Conservation (phyloP, 2,113 vertebrate species). For the Podarcis muralis region DNA sequence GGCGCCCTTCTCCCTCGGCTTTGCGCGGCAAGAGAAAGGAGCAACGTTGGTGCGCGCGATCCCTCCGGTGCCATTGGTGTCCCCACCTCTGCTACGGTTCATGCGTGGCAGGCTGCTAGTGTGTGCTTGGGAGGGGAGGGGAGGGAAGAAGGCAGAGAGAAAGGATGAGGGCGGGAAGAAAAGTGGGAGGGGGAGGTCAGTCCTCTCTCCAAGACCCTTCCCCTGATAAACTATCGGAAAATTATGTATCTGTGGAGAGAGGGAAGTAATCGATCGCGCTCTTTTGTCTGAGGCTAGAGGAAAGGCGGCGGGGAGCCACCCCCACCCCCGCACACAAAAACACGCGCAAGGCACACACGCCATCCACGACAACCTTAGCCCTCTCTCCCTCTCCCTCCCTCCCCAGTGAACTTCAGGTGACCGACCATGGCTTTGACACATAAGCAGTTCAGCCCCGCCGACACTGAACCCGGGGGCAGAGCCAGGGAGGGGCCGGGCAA, state of each 20-base stretch:
- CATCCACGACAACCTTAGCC: slow-evolving; percentile 78
- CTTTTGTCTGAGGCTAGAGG: slow-evolving; percentile 81
- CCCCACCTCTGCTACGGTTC: slow-evolving; percentile 31
- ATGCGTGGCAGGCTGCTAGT: not conserved
- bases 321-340: slow-evolving; percentile 8
- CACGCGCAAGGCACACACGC: slow-evolving; percentile 48
- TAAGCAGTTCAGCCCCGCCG: slow-evolving; percentile 71
- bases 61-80: slow-evolving; percentile 48
- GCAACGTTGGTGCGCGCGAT: slow-evolving; percentile 50
- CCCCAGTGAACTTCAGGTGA: slow-evolving; percentile 94
- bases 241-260: slow-evolving; percentile 20
- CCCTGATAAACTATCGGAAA: slow-evolving; percentile 40
- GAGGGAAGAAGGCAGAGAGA: not conserved
- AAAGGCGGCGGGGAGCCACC: too few relatives aligned
- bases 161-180: not conserved
- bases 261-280: slow-evolving; percentile 80
- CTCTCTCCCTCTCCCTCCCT: slow-evolving; percentile 52
- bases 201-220: slow-evolving; percentile 19
- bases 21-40: slow-evolving; percentile 65
- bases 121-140: not conserved
- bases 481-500: slow-evolving; percentile 42
- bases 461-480: slow-evolving; percentile 69
- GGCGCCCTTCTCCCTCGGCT: slow-evolving; percentile 72
- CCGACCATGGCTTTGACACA: slow-evolving; percentile 89
- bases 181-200: slow-evolving; percentile 1